These are phyloP conservation scores for Protonemura montana DNA, from an alignment of 2,888 invertebrate genomes.

Conservation along the genomic window DNA sequence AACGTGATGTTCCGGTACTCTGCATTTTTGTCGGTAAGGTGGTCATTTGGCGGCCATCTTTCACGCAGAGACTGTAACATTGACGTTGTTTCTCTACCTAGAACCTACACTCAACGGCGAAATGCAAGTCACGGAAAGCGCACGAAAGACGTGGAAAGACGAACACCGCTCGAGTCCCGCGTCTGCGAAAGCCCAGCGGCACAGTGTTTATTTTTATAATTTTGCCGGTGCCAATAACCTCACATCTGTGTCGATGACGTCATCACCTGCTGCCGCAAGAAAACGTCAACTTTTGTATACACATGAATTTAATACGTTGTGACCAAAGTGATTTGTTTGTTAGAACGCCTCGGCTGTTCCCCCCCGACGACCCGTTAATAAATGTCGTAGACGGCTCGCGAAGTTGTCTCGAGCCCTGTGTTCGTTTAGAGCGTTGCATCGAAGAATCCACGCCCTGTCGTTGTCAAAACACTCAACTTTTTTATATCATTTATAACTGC, in stretches of 20 bases:
- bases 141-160: too few relatives aligned
- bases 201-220: conserved; percentile 32
- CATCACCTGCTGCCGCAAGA: too few relatives aligned
- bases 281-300: conserved; percentile 28
- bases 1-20: too few relatives aligned
- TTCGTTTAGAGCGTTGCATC: not conserved
- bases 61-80: too few relatives aligned
- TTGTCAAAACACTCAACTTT: not conserved
- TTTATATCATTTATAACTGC: not conserved
- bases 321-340: conserved; percentile 23
- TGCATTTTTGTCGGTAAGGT: too few relatives aligned
- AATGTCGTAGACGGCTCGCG: not conserved
- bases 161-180: not conserved
- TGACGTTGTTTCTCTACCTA: too few relatives aligned
- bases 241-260: conserved; percentile 3
- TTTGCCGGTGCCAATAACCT: conserved; percentile 25
- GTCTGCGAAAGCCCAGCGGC: conserved; percentile 14
- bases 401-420: not conserved
- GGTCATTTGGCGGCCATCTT: too few relatives aligned
- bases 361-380: not conserved
- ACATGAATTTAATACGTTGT: not conserved
- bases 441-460: not conserved
- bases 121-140: too few relatives aligned
- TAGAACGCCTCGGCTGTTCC: not conserved
- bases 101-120: too few relatives aligned